phyloP scores from a whole-genome alignment of 2,888 invertebrate genomes.

The Caprella mutica region DNA sequence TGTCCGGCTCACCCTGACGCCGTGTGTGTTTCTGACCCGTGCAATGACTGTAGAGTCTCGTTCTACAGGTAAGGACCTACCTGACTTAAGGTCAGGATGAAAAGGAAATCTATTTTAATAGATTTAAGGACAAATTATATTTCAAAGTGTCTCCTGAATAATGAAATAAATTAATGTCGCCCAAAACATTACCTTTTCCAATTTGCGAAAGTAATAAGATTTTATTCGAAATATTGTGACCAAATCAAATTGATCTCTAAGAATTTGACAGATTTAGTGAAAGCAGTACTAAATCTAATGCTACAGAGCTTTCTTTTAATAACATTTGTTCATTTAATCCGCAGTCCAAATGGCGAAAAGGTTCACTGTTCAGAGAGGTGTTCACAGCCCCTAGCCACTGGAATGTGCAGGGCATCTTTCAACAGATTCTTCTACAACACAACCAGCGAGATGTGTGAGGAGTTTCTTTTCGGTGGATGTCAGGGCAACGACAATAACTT shows the following conservation, averaged over 20 bases:
- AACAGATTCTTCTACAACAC: slow-evolving; percentile 32
- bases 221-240: too few species aligned
- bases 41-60: slow-evolving; percentile 38
- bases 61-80: slow-evolving; percentile 37
- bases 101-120: too few species aligned
- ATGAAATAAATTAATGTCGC: too few species aligned
- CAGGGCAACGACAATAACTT: slow-evolving; percentile 34
- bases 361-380: slow-evolving; percentile 38
- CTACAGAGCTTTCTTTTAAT: too few species aligned
- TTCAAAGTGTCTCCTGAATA: too few species aligned
- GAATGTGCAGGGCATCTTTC: slow-evolving; percentile 35
- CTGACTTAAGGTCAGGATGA: too few species aligned
- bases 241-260: too few species aligned
- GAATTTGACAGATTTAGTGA: too few species aligned
- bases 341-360: slow-evolving; percentile 36
- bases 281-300: too few species aligned
- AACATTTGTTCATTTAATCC: not conserved
- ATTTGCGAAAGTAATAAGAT: too few species aligned
- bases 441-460: slow-evolving; percentile 23
- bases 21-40: slow-evolving; percentile 40
- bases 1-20: slow-evolving; percentile 39
- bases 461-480: slow-evolving; percentile 33
- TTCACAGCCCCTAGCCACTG: slow-evolving; percentile 35
- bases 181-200: not conserved
- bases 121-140: too few species aligned